These are phyloP conservation scores for Cephus pygmeus DNA, from an alignment of 2,888 invertebrate species.

Conservation along the genomic window DNA sequence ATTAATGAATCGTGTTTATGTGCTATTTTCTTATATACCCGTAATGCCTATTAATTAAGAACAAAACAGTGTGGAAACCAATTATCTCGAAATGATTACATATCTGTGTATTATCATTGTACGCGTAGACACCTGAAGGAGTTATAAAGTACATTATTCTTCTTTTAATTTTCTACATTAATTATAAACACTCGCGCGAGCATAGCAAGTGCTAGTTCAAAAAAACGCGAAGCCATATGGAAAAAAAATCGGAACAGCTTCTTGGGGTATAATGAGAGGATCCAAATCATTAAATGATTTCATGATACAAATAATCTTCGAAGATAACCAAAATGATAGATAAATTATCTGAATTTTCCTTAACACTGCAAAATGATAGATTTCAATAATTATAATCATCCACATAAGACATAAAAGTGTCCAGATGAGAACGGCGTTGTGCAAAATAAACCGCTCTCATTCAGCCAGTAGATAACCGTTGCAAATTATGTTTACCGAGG, in stretches of 20 bases:
- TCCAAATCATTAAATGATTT: not conserved
- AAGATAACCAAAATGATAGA: not conserved
- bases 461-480: not conserved
- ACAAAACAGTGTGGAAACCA: slow-evolving; percentile 1
- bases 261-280: not conserved
- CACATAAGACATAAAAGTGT: not conserved
- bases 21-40: slow-evolving; percentile 25
- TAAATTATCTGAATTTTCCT: not conserved
- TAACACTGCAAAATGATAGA: not conserved
- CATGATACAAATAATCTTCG: not conserved
- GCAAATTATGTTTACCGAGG: not conserved
- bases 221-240: not conserved
- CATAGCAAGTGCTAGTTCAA: not conserved
- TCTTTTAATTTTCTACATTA: not conserved
- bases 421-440: not conserved
- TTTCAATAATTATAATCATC: not conserved
- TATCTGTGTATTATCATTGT: slow-evolving; percentile 6
- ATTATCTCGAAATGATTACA: slow-evolving; percentile 20
- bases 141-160: not conserved
- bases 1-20: slow-evolving; percentile 39
- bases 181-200: not conserved
- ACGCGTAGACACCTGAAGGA: slow-evolving; percentile 5
- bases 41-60: slow-evolving; percentile 19
- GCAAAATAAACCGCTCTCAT: not conserved
- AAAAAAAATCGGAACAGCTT: not conserved